A percentile compares a stretch with the other conserved stretches of the same genome.
These are phyloP conservation scores for Andrena chrysosceles DNA, from an alignment of 2,888 invertebrate species.

Conservation along the genomic window DNA sequence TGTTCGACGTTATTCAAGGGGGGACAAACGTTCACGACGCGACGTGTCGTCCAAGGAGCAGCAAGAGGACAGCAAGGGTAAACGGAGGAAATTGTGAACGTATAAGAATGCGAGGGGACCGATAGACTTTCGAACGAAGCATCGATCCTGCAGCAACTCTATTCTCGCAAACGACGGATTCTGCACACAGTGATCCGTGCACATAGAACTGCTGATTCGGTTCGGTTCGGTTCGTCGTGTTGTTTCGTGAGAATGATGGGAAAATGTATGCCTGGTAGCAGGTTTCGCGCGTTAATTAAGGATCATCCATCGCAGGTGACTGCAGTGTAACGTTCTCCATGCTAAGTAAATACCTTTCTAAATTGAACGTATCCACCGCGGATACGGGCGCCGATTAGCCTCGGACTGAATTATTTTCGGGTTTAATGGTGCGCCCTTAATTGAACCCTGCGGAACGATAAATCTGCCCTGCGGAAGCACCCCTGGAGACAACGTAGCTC, in stretches of 20 bases:
- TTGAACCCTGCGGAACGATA: slow-evolving; percentile 48
- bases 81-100: background rate
- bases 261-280: background rate
- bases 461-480: slow-evolving; percentile 28
- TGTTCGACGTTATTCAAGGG: slow-evolving; percentile 42
- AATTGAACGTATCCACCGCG: slow-evolving; percentile 22
- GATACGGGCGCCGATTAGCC: slow-evolving; percentile 28
- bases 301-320: slow-evolving; percentile 18
- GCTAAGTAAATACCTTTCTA: slow-evolving; percentile 28
- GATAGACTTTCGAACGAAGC: background rate
- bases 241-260: background rate
- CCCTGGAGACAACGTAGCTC: slow-evolving; percentile 6
- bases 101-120: background rate
- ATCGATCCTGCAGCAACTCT: slow-evolving; percentile 16
- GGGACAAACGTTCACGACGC: slow-evolving; percentile 26
- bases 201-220: background rate
- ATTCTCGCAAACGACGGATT: background rate
- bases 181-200: background rate
- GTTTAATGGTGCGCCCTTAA: slow-evolving; percentile 50
- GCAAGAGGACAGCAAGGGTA: background rate
- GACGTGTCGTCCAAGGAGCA: background rate
- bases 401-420: slow-evolving; percentile 50
- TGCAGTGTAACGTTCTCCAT: slow-evolving; percentile 27
- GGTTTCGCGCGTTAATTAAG: slow-evolving; percentile 45
- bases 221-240: slow-evolving; percentile 5